A percentile compares a stretch with the other conserved stretches of the same genome.
Evolutionary conservation across 2,113 vertebrate genomes (phyloP).

Genomic region (Haplochromis burtoni): DNA sequence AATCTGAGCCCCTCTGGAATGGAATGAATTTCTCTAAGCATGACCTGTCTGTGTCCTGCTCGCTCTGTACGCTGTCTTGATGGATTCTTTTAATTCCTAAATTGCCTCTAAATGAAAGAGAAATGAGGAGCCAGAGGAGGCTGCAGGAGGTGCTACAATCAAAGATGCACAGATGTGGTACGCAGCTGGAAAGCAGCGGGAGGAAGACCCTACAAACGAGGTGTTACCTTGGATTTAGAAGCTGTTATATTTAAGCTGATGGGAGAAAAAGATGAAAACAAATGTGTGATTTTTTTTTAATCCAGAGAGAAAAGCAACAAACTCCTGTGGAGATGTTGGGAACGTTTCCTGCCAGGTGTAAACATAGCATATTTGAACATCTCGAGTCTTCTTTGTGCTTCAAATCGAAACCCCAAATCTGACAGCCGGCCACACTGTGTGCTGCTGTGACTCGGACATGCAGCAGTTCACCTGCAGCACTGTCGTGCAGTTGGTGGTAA

Average conservation of each 20-base stretch:
- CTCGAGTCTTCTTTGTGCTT: neutral
- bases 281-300: neutral
- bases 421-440: accelerated
- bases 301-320: accelerated
- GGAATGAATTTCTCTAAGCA: neutral
- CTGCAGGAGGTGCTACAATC: neutral
- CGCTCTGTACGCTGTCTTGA: accelerated
- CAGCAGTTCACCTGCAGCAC: neutral
- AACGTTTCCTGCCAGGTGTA: neutral
- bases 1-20: neutral
- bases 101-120: neutral
- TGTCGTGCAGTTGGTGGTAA: neutral
- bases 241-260: neutral
- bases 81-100: neutral
- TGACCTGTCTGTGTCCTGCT: neutral
- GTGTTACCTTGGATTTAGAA: neutral
- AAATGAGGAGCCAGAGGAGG: neutral
- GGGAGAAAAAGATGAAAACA: neutral
- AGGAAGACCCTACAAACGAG: neutral
- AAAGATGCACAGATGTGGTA: neutral
- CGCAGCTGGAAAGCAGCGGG: neutral
- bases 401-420: accelerated
- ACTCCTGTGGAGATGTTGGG: neutral
- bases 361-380: neutral
- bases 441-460: neutral